Evolutionary conservation across 2,113 vertebrate genomes (phyloP).

Genomic region (Enhydra lutris): DNA sequence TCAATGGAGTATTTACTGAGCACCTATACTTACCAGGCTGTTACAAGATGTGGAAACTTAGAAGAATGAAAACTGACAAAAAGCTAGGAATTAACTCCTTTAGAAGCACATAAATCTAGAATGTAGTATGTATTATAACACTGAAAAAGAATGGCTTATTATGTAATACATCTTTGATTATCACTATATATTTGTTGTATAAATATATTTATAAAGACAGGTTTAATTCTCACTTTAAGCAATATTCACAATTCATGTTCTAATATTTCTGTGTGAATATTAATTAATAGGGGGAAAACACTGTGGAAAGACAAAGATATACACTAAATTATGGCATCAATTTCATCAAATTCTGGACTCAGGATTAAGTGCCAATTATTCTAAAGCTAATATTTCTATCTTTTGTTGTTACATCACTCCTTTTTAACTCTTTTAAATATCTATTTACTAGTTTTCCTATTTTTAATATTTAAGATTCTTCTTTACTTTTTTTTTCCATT

Average conservation of each 20-base stretch:
- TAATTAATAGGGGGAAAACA: background rate
- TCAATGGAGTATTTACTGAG: background rate
- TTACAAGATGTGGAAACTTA: background rate
- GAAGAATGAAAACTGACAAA: background rate
- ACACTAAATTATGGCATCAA: background rate
- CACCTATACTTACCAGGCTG: background rate
- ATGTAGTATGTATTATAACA: background rate
- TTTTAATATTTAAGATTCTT: background rate
- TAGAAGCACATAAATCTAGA: background rate
- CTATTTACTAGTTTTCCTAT: background rate
- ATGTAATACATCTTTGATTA: background rate
- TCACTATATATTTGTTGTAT: background rate
- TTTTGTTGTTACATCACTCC: background rate
- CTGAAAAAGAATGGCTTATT: background rate
- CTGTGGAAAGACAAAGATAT: background rate
- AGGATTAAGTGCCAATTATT: background rate
- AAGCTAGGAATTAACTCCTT: background rate
- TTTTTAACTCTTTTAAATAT: background rate
- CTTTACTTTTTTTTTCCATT: background rate
- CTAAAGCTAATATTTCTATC: background rate
- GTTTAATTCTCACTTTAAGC: background rate
- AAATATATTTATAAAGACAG: background rate
- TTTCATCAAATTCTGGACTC: background rate
- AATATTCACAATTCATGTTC: background rate
- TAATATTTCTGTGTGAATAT: background rate